Evolutionary conservation across 2,113 vertebrate species (phyloP).

Genomic region (Eurypyga helias): DNA sequence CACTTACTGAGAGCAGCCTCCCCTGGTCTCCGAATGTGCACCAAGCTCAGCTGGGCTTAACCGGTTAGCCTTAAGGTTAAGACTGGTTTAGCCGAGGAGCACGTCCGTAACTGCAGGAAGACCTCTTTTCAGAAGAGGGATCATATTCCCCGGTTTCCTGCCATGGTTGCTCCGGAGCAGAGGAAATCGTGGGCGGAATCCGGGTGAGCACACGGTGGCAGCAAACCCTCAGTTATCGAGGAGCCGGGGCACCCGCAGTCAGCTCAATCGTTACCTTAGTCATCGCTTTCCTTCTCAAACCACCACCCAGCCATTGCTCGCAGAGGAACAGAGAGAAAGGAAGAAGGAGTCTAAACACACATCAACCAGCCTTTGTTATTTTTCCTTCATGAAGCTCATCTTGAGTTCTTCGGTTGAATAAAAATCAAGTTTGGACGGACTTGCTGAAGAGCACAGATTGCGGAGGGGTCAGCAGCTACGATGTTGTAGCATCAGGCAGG

Average conservation of each 20-base stretch:
- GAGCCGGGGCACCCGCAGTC: background rate
- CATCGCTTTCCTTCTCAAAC: background rate
- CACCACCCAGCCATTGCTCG: background rate
- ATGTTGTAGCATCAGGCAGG: background rate
- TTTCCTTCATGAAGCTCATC: background rate
- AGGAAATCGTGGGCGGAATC: background rate
- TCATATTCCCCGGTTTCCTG: rapidly evolving
- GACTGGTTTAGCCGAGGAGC: background rate
- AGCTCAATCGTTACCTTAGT: background rate
- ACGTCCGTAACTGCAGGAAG: too few species aligned
- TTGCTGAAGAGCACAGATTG: background rate
- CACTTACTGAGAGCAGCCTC: background rate
- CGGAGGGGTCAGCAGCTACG: background rate
- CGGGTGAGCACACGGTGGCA: slow-evolving; percentile 45
- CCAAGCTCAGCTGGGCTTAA: background rate
- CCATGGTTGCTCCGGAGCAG: rapidly evolving
- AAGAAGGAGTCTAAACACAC: background rate
- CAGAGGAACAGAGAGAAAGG: background rate
- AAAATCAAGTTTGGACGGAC: background rate
- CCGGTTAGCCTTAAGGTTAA: background rate
- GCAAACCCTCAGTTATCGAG: background rate
- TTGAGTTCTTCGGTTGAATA: background rate
- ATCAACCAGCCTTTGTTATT: background rate
- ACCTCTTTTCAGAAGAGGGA: background rate
- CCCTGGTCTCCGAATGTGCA: background rate